These are phyloP conservation scores for Trichechus manatus DNA, from an alignment of 2,113 vertebrate genomes.

Conservation along the genomic window DNA sequence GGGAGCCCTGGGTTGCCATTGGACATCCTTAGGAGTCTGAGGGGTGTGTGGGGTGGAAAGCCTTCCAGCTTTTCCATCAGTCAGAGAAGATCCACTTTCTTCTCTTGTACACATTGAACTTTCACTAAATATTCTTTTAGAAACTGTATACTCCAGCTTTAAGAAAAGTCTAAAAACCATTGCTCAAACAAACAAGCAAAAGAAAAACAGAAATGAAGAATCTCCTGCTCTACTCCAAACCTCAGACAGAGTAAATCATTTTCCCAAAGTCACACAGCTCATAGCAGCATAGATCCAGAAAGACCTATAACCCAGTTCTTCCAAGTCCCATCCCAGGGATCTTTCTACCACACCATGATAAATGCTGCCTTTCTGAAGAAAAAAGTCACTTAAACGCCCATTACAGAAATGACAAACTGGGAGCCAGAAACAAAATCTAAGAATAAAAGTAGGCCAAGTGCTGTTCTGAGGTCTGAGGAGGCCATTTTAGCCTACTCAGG, in stretches of 20 bases:
- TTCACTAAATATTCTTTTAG: constrained; percentile 23
- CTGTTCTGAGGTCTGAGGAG: constrained; percentile 26
- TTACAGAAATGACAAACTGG: constrained; percentile 77
- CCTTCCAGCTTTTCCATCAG: background rate
- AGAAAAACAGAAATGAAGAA: constrained; percentile 23
- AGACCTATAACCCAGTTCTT: constrained; percentile 28
- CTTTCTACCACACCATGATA: constrained; percentile 46
- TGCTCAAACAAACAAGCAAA: constrained; percentile 11
- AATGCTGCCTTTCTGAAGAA: constrained; percentile 68
- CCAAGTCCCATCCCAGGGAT: constrained; percentile 24
- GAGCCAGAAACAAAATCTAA: constrained; percentile 70
- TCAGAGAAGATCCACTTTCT: background rate
- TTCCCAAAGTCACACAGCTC: background rate
- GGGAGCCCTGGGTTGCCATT: background rate
- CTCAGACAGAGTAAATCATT: constrained; percentile 60
- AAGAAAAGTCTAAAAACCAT: background rate
- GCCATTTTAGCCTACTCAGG: constrained; percentile 49
- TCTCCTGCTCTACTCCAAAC: background rate
- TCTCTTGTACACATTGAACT: background rate
- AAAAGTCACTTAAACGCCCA: constrained; percentile 74
- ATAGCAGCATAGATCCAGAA: background rate
- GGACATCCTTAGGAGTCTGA: background rate
- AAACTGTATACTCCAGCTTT: background rate
- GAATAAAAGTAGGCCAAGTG: constrained; percentile 62
- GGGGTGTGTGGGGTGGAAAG: background rate